Percentiles rank a stretch among this genome's conserved stretches.
Conservation (phyloP, 2,888 invertebrate genomes). For the Erebia aethiops region DNA sequence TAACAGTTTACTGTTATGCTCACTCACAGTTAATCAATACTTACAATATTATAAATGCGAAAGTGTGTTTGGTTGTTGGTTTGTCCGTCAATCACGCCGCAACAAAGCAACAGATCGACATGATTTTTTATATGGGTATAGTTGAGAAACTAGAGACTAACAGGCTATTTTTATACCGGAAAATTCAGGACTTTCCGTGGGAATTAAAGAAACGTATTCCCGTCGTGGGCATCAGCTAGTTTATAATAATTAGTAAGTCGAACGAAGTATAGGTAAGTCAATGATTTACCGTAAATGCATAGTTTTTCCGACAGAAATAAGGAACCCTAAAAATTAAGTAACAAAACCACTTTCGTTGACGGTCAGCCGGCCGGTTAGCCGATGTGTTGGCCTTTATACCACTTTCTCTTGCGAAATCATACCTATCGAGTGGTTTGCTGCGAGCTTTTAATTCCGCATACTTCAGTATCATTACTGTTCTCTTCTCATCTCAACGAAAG, state of each 20-base stretch:
- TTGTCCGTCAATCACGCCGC: too few species aligned
- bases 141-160: too few species aligned
- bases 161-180: too few species aligned
- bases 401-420: slow-evolving; percentile 13
- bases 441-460: slow-evolving; percentile 11
- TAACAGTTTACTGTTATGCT: not conserved
- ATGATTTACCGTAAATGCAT: not conserved
- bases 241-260: too few species aligned
- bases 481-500: not conserved
- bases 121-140: too few species aligned
- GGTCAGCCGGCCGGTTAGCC: not conserved
- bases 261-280: not conserved
- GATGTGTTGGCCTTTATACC: slow-evolving; percentile 4
- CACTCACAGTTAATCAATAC: not conserved
- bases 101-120: too few species aligned
- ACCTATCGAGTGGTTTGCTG: not conserved
- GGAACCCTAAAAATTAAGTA: slow-evolving; percentile 7
- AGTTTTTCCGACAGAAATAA: not conserved
- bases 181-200: too few species aligned
- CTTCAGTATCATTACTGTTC: not conserved
- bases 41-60: not conserved
- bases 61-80: not conserved
- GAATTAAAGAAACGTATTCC: not conserved
- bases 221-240: too few species aligned
- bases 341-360: slow-evolving; percentile 18